Evolutionary conservation across 2,113 vertebrate genomes (phyloP).

Genomic region (Catharus minimus): DNA sequence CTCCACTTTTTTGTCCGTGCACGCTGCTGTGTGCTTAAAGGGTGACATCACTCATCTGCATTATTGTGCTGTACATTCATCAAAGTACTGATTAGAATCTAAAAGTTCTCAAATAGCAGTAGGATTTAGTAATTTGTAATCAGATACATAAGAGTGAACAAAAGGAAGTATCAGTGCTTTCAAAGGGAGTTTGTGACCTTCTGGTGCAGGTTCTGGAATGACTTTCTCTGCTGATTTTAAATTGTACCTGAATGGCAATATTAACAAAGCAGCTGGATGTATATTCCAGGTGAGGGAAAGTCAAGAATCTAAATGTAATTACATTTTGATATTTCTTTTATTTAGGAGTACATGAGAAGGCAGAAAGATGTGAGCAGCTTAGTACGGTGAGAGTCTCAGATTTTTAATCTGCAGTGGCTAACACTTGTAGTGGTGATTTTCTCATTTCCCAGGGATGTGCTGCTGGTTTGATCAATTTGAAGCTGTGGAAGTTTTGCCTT

Average conservation of each 20-base stretch:
- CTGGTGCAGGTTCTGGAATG: slow-evolving; percentile 35
- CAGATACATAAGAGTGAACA: slow-evolving; percentile 51
- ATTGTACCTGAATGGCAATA: slow-evolving; percentile 50
- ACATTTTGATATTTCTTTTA: not conserved
- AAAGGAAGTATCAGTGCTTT: slow-evolving; percentile 68
- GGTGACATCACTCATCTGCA: slow-evolving; percentile 69
- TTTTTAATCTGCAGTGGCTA: not conserved
- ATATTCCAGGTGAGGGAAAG: not conserved
- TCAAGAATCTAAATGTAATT: not conserved
- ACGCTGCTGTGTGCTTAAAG: slow-evolving; percentile 37
- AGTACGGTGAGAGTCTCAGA: rapidly evolving
- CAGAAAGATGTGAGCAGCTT: not conserved
- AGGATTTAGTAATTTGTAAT: slow-evolving; percentile 67
- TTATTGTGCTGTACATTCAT: slow-evolving; percentile 50
- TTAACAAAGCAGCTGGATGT: not conserved
- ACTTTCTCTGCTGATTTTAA: slow-evolving; percentile 50
- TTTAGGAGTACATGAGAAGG: not conserved
- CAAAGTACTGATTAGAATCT: slow-evolving; percentile 70
- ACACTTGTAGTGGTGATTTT: not conserved
- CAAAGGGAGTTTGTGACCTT: slow-evolving; percentile 64
- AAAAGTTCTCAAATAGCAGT: slow-evolving; percentile 64
- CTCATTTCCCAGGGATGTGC: not conserved
- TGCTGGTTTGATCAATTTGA: not conserved
- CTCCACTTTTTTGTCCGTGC: not conserved
- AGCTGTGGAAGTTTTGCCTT: not conserved